Evolutionary conservation across 2,888 invertebrate genomes (phyloP).

Genomic region (Eupithecia subumbrata): DNA sequence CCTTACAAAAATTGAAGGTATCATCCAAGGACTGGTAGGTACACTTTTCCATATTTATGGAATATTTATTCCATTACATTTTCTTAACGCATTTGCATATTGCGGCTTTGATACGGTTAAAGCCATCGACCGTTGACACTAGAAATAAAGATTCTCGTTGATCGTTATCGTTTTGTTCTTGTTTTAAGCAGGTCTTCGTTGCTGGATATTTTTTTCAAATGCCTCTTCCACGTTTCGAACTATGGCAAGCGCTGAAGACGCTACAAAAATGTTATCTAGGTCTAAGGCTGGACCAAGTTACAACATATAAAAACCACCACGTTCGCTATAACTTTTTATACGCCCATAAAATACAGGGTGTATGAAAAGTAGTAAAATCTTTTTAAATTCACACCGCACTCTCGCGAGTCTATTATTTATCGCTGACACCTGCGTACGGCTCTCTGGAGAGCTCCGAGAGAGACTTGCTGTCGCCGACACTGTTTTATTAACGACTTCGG

Average conservation of each 20-base stretch:
- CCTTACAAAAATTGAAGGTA: background rate
- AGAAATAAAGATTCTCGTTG: background rate
- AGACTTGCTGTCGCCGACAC: slow-evolving; percentile 58
- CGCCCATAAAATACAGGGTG: slow-evolving; percentile 24
- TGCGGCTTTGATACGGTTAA: background rate
- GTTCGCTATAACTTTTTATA: slow-evolving; percentile 13
- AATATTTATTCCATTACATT: background rate
- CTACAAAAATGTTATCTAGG: background rate
- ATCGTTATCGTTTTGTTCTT: background rate
- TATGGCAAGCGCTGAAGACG: background rate
- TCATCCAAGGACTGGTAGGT: background rate
- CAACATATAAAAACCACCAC: background rate
- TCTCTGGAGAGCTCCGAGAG: slow-evolving; percentile 30
- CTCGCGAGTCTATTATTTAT: slow-evolving; percentile 56
- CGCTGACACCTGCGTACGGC: slow-evolving; percentile 63
- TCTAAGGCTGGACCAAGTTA: background rate
- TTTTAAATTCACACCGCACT: slow-evolving; percentile 32
- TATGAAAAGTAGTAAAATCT: slow-evolving; percentile 28
- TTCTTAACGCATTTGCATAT: background rate
- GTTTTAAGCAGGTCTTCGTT: background rate
- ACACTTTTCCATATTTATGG: background rate
- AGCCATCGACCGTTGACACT: background rate
- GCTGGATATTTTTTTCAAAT: background rate
- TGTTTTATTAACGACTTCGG: slow-evolving; percentile 63
- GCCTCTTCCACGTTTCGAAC: background rate